phyloP scores from a whole-genome alignment of 2,888 invertebrate genomes.

The Pollenia amentaria region DNA sequence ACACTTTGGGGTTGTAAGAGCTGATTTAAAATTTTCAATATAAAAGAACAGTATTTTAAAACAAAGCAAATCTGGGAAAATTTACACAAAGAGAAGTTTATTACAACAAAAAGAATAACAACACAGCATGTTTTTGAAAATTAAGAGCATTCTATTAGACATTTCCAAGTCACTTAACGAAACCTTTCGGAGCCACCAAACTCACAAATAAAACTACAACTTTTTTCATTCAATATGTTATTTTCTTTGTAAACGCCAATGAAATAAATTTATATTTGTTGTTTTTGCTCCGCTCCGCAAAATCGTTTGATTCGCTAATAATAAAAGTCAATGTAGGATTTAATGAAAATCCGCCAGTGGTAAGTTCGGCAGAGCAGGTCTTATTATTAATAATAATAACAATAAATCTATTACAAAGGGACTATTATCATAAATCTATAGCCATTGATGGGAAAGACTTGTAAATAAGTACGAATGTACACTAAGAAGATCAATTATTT shows the following conservation, averaged over 20 bases:
- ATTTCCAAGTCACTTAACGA: conserved; percentile 59
- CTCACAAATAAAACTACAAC: conserved; percentile 39
- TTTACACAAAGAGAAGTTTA: conserved; percentile 29
- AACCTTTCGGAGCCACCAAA: conserved; percentile 39
- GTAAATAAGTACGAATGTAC: too few relatives aligned
- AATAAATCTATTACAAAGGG: conserved; percentile 20
- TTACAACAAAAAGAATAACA: conserved; percentile 27
- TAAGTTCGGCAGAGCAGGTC: conserved; percentile 56
- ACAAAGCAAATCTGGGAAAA: conserved; percentile 41
- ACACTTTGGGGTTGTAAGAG: too few relatives aligned
- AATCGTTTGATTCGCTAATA: conserved; percentile 31
- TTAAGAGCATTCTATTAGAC: conserved; percentile 57
- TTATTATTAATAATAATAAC: conserved; percentile 12
- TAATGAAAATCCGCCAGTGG: conserved; percentile 44
- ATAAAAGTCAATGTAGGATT: conserved; percentile 47
- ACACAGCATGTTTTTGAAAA: conserved; percentile 22
- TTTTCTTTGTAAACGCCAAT: conserved; percentile 8
- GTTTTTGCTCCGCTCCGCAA: conserved; percentile 28
- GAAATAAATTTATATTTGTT: conserved; percentile 47
- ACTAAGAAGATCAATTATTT: too few relatives aligned
- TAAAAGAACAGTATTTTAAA: conserved; percentile 52
- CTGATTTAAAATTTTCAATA: conserved; percentile 7
- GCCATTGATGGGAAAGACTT: conserved; percentile 49
- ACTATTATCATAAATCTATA: conserved; percentile 31
- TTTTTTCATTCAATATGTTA: conserved; percentile 24